Evolutionary conservation across 1,140 invertebrate species (phyloP), one percentile per base, ranked within the genome.

Genomic region (Brachionus plicatilis): DNA sequence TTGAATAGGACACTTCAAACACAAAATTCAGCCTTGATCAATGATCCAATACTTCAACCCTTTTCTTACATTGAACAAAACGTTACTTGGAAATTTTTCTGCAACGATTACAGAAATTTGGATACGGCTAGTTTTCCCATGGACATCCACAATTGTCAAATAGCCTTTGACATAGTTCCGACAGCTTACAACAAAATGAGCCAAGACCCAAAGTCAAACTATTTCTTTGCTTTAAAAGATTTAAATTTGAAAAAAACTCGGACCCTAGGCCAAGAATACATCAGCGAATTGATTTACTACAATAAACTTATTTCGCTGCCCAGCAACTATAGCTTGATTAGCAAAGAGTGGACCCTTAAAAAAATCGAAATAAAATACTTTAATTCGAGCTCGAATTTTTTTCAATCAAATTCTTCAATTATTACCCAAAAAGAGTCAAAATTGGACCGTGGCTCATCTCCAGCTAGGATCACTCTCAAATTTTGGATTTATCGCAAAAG

Each of bases 31-130:
- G 33, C 33, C 33, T 37, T 37, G 6, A 6, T 37, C 33, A 37
- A 7, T 37, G 17, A 70, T 75, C 17, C 70, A 17, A 75, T 50
- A 33, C 50, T 60, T 60, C 79, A 29, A 20, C 43, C 56, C 1
- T 82, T 45, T 65, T 82, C 79, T 2, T 82, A 65, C 14, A 17
- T 82, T 60, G 79, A 82, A 47, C 79, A 82, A 47, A 82, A 82
- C 27, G 53, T 68, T 29, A 82, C 50, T 33, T 11, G 60, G 14
- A 65, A 43, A 68, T 82, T 82, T 82, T 43, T 41, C n/a, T 82
- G 79, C 27, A 20, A 29, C n/a, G 17, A 29, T n/a, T 9, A 17
- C 12, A 68, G 24, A 43, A 12, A 43, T 29, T 56, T 82, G 17
- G 27, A 65, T 14, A 82, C 79, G n/a, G 29, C 37, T 45, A 41